Evolutionary conservation across 1,140 invertebrate genomes (phyloP), one percentile per base, ranked within the genome.

Genomic region (Oreohelix idahoensis): DNA sequence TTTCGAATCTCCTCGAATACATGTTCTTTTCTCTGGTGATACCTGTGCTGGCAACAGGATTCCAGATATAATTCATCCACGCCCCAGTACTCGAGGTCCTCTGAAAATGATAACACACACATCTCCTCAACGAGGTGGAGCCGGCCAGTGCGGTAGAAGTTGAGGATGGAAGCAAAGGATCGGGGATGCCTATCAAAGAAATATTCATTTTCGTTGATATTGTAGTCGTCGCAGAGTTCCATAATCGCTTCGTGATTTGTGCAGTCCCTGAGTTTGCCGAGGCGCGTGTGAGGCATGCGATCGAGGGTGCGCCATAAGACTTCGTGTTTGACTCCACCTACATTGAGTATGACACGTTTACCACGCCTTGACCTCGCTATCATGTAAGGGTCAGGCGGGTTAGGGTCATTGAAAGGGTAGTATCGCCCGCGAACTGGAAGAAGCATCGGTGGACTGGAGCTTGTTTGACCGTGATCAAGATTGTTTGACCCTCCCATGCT

Each of bases 1-100:
- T 99, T 99, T 71, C 98, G 94, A 96, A 99, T 99, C 93, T 99
- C 98, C 93, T 99, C 98, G 93, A 98, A 97, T 1, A 99, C 98
- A 92, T 98, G 97, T 93, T 99, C 98, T 92, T 99, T 99, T 83
- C 97, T 94, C 93, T 99, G 98, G 92, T 99, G 97, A 93, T 99
- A 99, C 86, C 98, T 98, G 94, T 99, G 98, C 93, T 99, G 98
- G 93, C 98, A 99, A 93, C 98, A 99, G 32, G 97, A 98, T 93
- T 99, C 98, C 86, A 99, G 94, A 92, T 99, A 99, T 63, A 99
- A 94, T 94, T 99, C 98, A 93, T 99, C 98, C 78, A 99, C 96
- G 84, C 98, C 98, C 98, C 98, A 99, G 89, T 99, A 99, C 91
- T 98, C 97, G 87, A 99, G 94, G 93, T 99, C 98, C 93, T 99